Evolutionary conservation across 2,888 invertebrate genomes (phyloP), one percentile per base, ranked within the genome.

Genomic region (Tuberolachnus salignus): DNA sequence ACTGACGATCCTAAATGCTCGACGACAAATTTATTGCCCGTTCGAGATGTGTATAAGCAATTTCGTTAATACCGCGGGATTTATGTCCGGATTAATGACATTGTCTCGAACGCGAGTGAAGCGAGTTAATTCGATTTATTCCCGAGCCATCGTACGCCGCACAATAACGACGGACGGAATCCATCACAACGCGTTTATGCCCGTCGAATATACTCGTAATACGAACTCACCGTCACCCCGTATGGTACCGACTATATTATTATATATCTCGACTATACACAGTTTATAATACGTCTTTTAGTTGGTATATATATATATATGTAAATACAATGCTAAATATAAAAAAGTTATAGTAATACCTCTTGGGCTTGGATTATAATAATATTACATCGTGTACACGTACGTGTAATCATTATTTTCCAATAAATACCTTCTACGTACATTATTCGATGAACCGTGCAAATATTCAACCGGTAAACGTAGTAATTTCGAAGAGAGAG

Each of bases 111-210:
- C 26, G 19, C 16, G 19, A 66, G 46, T 19, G 57, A 75, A 67
- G 46, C 26, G n/a, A 55, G 46, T 67, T 67, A 67, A 75, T 75
- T 67, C 26, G 11, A 75, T 75, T 75, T 67, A 57, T 75, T 49
- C 19, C 23, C 19, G 19, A 64, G 46, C 26, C 19, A 55, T 75
- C 66, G 14, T 21, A 63, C 23, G 21, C 26, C 14, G 44, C 26
- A 4, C 16, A 64, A 70, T 51, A 46, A 69, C 23, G 57, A 59
- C 14, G 10, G 59, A 71, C 46, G n/a, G 21, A 71, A 53, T 64
- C 26, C 19, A 63, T 57, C 53, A n/a, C n/a, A 63, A 59, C 44
- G 44, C 19, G 34, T 19, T 26, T 69, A 69, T 55, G 8, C 19
- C 14, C 9, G 19, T 34, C 34, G 34, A 34, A 34, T 55, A 16